Percentiles rank a stretch among this genome's conserved stretches.
phyloP scores from a whole-genome alignment of 2,113 vertebrate species.

The Otocyon megalotis region DNA sequence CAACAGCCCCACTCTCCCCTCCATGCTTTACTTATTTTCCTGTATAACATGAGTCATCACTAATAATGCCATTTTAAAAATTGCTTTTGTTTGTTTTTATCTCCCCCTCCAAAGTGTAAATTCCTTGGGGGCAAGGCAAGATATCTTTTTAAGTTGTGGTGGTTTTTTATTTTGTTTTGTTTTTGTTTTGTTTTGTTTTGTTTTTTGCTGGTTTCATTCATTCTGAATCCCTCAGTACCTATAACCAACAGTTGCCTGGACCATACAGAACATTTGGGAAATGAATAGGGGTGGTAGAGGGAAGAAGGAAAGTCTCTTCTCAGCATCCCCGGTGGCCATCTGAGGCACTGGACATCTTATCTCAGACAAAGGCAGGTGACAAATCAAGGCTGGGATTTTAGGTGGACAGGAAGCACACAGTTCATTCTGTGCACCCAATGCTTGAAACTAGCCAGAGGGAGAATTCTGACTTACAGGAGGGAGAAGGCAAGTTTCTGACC shows the following conservation, averaged over 20 bases:
- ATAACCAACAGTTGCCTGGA: not conserved
- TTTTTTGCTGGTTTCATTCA: not conserved
- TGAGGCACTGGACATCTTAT: not conserved
- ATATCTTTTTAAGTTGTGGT: not conserved
- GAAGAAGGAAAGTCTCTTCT: not conserved
- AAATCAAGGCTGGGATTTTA: not conserved
- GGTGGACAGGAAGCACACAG: not conserved
- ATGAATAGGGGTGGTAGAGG: not conserved
- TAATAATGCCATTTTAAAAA: not conserved
- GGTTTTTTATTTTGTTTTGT: too few species aligned
- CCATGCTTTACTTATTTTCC: not conserved
- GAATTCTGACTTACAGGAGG: too few species aligned
- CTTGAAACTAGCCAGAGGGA: not conserved
- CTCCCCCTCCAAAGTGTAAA: not conserved
- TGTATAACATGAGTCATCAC: not conserved
- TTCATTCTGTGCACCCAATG: not conserved
- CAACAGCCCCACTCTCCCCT: not conserved
- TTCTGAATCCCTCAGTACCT: not conserved
- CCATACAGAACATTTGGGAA: constrained; percentile 26
- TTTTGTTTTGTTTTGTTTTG: not conserved
- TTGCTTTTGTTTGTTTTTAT: not conserved
- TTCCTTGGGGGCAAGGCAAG: not conserved
- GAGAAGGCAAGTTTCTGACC: not conserved
- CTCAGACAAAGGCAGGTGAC: not conserved
- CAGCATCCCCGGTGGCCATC: not conserved